Evolutionary conservation across 2,888 invertebrate species (phyloP), one percentile per base, ranked within the genome.

Genomic region (Agriopis marginaria): DNA sequence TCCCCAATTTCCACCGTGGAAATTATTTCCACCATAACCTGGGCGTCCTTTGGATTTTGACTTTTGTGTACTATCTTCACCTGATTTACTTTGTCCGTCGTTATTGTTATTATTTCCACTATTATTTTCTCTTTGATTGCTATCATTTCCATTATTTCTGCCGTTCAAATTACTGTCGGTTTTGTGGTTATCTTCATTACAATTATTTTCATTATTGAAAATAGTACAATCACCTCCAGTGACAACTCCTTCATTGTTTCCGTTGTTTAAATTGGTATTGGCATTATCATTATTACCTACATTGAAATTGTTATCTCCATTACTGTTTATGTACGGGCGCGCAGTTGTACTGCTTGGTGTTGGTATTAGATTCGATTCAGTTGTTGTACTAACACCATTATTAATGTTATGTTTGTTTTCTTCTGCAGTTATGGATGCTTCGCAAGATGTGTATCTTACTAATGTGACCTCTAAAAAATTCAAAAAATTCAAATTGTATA

Each of bases 381-480:
- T 63, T n/a, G 39, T 55, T 7, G 17, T 56, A 32, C 32, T 32
- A 32, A 4, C 32, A 7, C 23, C 5, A 63, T 11, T 49, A 49
- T 39, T 49, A 23, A 7, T 14, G n/a, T 50, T 53, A 10, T 56
- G 17, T 66, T 17, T 9, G 6, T 39, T 51, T 54, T 51, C 51
- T 63, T 45, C 51, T 12, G 44, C 23, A 45, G 44, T 62, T 7
- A 54, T 17, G 1, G 63, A 47, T 32, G 63, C 59, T 14, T 17
- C 50, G 42, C 68, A 68, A 53, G 63, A 53, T 6, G 68, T 59
- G 7, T 23, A 2, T 49, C 63, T 58, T 42, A 7, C 17, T 56
- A 62, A 50, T 44, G 56, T 23, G 4, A 67, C 67, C 10, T 5
- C 67, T 66, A 42, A 54, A 66, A 66, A 59, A 14, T 23, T 23